Evolutionary conservation across 2,888 invertebrate species (phyloP), one percentile per base, ranked within the genome.

Genomic region (Papilio protenor): DNA sequence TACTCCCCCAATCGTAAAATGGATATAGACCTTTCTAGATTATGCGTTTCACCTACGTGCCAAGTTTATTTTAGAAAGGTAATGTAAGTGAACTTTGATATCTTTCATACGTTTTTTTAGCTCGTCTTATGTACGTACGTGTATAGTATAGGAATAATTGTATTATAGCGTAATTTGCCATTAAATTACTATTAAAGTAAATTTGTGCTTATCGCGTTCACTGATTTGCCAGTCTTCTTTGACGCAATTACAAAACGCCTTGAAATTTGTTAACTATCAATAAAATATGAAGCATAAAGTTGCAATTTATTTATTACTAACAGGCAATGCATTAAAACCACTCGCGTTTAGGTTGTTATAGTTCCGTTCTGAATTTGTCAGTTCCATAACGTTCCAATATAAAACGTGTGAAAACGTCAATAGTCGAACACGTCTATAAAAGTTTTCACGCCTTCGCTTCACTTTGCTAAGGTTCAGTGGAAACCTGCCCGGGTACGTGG

Each of bases 1-100:
- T 77, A 84, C 85, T 83, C 87, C 88, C 86, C 82, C 84, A 83
- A 87, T 90, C 90, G 89, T 91, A 90, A 92, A 91, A 90, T 87
- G 84, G 83, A 88, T 88, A 90, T 88, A 89, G 86, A 86, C 85
- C 82, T 81, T 79, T 81, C 82, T 86, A 89, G 86, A 89, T 91
- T 90, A 89, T 89, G 86, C 87, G 85, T 84, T 83, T 83, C 84
- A 80, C 80, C 83, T 83, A 83, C 77, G 73, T 76, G 73, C 72
- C 45, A 77, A 77, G 66, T 73, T 73, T 77, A 75, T 77, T 75
- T 75, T 61, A 77, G 59, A 74, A 74, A 74, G 49, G 69, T 71
- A 76, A 76, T 45, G 45, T 73, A 59, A 61, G 61, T 59, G 45
- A 61, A 61, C 45, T 23, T 45, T 61, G 33, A 33, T 21, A 33